Evolutionary conservation across 2,113 vertebrate species (phyloP).

Genomic region (rat (Rattus norvegicus)): GRCr8 NC_086020.1:50426501-50427000

Average conservation of each 20-base stretch:
- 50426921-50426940: not conserved
- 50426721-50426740: conserved; percentile 96
- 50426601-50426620: not conserved
- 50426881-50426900: not conserved
- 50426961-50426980: not conserved
- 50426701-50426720: conserved; percentile 95
- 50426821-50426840: not conserved
- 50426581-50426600: not conserved
- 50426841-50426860: not conserved
- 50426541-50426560: not conserved
- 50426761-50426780: not conserved
- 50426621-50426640: not conserved
- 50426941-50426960: not conserved
- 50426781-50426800: not conserved
- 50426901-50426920: not conserved
- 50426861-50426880: not conserved
- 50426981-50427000: not conserved
- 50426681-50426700: conserved; percentile 94
- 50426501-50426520: not conserved
- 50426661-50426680: conserved; percentile 94
- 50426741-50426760: not conserved
- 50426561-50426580: not conserved
- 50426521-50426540: not conserved
- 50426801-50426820: conserved; percentile 5
- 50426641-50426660: not conserved